Percentiles rank a stretch among this genome's conserved stretches.
Conservation (phyloP, 2,888 invertebrate genomes). For the Nomada lathburiana region DNA sequence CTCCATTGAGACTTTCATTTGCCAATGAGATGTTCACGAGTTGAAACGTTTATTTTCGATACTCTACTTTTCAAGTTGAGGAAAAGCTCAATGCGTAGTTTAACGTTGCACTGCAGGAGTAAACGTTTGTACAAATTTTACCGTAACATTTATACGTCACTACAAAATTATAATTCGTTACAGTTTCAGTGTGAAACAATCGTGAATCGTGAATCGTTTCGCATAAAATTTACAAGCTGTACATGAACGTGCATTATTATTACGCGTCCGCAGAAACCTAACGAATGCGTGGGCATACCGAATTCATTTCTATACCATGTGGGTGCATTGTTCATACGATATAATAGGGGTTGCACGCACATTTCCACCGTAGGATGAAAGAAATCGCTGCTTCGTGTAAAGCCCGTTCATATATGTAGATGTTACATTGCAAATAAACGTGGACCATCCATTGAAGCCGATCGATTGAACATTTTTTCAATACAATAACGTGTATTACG, state of each 20-base stretch:
- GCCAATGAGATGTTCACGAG: conserved; percentile 7
- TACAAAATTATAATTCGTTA: conserved; percentile 26
- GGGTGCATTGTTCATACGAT: not conserved
- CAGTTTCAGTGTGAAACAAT: not conserved
- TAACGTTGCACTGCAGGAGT: conserved; percentile 27
- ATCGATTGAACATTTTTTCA: conserved; percentile 33
- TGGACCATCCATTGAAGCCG: conserved; percentile 39
- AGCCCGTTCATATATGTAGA: conserved; percentile 8
- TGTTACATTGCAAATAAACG: conserved; percentile 29
- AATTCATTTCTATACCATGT: conserved; percentile 27
- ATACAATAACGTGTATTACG: not conserved
- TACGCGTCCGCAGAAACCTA: conserved; percentile 2
- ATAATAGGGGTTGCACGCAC: conserved; percentile 1
- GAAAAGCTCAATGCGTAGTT: conserved; percentile 41
- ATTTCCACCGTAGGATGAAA: conserved; percentile 7
- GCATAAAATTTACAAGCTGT: conserved; percentile 7
- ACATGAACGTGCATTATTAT: not conserved
- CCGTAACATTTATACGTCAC: conserved; percentile 26
- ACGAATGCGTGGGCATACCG: conserved; percentile 9
- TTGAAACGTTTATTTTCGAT: conserved; percentile 13
- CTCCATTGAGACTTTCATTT: conserved; percentile 23
- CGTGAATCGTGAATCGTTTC: conserved; percentile 8
- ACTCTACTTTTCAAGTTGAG: not conserved
- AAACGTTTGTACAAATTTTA: conserved; percentile 54
- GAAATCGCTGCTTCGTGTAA: conserved; percentile 40